A percentile compares a stretch with the other conserved stretches of the same genome.
Conservation (phyloP, 2,797 vertebrate genomes). For the Margarornis squamiger region DNA sequence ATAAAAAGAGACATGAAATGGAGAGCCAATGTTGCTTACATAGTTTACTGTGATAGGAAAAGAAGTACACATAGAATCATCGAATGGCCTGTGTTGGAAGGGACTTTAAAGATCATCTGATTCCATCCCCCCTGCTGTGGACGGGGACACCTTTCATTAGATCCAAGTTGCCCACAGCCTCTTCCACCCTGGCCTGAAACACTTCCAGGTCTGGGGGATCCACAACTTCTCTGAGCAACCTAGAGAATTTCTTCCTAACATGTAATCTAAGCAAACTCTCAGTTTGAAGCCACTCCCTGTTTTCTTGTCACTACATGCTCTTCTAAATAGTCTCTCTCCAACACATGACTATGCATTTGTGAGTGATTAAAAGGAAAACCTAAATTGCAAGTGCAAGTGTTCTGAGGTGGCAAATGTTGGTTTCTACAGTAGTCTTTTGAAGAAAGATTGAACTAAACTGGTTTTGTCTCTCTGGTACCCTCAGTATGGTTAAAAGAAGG, state of each 20-base stretch:
- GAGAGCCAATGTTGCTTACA: neutral
- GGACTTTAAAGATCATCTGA: neutral
- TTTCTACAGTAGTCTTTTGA: neutral
- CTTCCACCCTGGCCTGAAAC: neutral
- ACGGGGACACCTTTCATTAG: neutral
- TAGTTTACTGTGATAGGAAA: neutral
- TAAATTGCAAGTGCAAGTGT: neutral
- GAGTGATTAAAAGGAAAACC: neutral
- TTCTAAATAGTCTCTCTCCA: neutral
- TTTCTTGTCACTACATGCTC: neutral
- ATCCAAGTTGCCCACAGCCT: neutral
- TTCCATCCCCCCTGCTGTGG: neutral
- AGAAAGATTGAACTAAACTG: neutral
- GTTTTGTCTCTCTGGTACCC: neutral
- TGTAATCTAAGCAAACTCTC: neutral
- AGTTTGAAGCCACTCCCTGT: neutral
- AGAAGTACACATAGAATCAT: neutral
- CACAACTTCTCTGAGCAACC: neutral
- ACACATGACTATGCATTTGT: neutral
- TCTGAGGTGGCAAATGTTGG: neutral
- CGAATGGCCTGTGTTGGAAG: neutral
- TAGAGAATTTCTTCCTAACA: neutral
- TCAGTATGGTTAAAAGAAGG: rapidly evolving
- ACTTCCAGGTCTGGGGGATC: neutral
- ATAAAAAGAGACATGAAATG: neutral